Conservation (phyloP, 1,140 invertebrate genomes). For the Portunus trituberculatus region DNA sequence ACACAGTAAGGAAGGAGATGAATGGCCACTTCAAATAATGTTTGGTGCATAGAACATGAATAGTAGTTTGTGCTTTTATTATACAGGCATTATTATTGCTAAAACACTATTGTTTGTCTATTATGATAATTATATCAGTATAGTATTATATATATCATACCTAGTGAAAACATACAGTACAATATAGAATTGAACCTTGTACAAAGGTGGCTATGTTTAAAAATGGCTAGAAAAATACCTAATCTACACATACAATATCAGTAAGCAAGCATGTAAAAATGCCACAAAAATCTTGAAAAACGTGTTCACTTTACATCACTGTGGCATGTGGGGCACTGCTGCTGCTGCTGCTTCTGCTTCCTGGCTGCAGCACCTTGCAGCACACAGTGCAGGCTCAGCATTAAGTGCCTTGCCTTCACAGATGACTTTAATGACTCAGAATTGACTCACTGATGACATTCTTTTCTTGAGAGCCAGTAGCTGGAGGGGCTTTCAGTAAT, state of each 20-base stretch:
- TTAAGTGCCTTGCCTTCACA: too few relatives aligned
- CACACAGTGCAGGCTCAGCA: too few relatives aligned
- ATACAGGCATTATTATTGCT: slow-evolving; percentile 74
- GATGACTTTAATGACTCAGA: too few relatives aligned
- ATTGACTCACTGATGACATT: too few relatives aligned
- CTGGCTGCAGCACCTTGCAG: too few relatives aligned
- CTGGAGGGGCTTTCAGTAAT: too few relatives aligned
- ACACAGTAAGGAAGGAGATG: slow-evolving; percentile 4
- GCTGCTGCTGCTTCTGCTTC: too few relatives aligned
- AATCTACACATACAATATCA: slow-evolving; percentile 70
- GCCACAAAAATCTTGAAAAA: slow-evolving; percentile 46
- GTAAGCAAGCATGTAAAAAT: slow-evolving; percentile 69
- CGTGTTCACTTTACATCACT: background rate
- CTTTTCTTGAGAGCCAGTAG: too few relatives aligned
- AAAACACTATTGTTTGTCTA: slow-evolving; percentile 72
- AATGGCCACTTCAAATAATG: slow-evolving; percentile 61
- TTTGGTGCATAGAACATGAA: slow-evolving; percentile 69
- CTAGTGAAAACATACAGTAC: slow-evolving; percentile 56
- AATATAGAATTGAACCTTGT: slow-evolving; percentile 62
- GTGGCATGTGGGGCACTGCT: too few relatives aligned
- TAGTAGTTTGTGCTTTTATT: slow-evolving; percentile 68
- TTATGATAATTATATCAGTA: slow-evolving; percentile 7
- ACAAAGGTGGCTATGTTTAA: slow-evolving; percentile 73
- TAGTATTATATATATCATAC: background rate
- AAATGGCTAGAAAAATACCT: slow-evolving; percentile 76